These are phyloP conservation scores for Eulemur macaco DNA, from an alignment of 2,113 vertebrate genomes.

Conservation along the genomic window DNA sequence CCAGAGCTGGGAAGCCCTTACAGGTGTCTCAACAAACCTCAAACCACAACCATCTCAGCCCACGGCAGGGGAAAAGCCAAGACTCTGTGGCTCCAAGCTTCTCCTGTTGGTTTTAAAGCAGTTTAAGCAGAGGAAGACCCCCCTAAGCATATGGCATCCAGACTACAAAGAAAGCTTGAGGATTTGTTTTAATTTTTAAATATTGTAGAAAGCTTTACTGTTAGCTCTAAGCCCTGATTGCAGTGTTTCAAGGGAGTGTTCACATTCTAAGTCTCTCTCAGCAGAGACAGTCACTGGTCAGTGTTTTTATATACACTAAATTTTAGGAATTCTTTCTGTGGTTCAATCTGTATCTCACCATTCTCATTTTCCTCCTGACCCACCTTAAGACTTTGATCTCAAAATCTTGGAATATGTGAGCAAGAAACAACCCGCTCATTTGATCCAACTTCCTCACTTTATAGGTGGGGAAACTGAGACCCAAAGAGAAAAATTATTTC, in stretches of 20 bases:
- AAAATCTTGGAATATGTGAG: neutral
- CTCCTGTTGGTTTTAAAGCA: neutral
- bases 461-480: neutral
- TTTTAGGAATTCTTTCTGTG: neutral
- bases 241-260: neutral
- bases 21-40: neutral
- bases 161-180: neutral
- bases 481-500: conserved; percentile 5
- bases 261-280: neutral
- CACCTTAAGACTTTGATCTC: neutral
- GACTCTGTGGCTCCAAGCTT: neutral
- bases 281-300: neutral
- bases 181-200: conserved; percentile 12
- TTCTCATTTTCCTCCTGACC: neutral
- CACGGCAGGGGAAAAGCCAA: neutral
- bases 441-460: neutral
- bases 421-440: neutral
- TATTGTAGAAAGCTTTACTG: neutral
- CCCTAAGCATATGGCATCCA: neutral
- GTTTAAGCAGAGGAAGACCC: conserved; percentile 13
- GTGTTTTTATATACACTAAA: neutral
- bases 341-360: neutral
- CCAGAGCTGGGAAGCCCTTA: neutral
- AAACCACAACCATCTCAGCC: neutral
- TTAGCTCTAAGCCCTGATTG: neutral